Evolutionary conservation across 2,113 vertebrate genomes (phyloP).

Genomic region (Spilogale gracilis): DNA sequence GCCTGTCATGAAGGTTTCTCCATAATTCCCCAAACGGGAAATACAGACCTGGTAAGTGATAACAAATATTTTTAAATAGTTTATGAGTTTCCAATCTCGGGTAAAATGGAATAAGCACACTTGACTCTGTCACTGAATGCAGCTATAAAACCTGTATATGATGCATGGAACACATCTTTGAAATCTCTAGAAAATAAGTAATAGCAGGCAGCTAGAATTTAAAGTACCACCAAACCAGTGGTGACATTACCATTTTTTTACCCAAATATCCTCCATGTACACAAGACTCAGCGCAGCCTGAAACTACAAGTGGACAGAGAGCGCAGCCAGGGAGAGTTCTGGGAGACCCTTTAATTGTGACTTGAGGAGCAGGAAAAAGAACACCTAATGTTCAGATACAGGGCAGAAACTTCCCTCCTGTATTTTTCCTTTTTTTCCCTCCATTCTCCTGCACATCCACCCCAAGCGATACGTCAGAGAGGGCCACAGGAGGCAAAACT

Average conservation of each 20-base stretch:
- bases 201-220: not conserved
- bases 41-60: not conserved
- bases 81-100: not conserved
- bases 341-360: not conserved
- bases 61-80: not conserved
- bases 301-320: not conserved
- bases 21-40: not conserved
- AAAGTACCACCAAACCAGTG: not conserved
- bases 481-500: not conserved
- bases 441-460: not conserved
- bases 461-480: not conserved
- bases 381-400: not conserved
- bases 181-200: not conserved
- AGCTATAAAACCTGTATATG: not conserved
- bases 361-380: not conserved
- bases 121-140: not conserved
- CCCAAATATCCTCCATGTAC: not conserved
- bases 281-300: not conserved
- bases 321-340: not conserved
- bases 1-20: not conserved
- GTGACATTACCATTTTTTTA: not conserved
- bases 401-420: not conserved
- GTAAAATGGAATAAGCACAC: not conserved
- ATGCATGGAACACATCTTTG: not conserved
- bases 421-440: not conserved